Conservation (phyloP, 2,797 vertebrate species). For the Megaceryle alcyon region DNA sequence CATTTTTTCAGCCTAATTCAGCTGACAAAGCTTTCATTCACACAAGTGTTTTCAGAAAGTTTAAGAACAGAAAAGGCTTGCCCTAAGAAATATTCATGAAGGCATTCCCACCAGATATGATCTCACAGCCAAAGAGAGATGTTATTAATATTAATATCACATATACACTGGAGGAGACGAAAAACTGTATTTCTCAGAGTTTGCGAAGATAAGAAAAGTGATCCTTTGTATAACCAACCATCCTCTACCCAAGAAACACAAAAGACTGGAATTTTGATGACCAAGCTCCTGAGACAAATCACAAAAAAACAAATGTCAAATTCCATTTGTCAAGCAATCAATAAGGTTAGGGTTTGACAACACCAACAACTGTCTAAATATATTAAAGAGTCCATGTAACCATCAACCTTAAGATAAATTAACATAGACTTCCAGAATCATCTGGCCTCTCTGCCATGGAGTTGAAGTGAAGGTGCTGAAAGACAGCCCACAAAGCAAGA, state of each 20-base stretch:
- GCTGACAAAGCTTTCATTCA: background rate
- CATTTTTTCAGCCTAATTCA: background rate
- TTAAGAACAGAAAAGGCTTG: background rate
- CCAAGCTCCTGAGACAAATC: background rate
- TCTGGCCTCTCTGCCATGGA: background rate
- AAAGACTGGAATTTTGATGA: background rate
- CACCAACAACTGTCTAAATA: constrained; percentile 26
- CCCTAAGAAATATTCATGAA: background rate
- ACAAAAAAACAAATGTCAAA: background rate
- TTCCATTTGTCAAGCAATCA: background rate
- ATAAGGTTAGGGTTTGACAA: constrained; percentile 30
- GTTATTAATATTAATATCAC: background rate
- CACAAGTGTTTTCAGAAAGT: background rate
- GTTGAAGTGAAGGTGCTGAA: background rate
- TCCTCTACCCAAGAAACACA: background rate
- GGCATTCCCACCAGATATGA: background rate
- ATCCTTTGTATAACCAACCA: background rate
- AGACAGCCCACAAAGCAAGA: background rate
- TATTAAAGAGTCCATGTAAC: constrained; percentile 1
- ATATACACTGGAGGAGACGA: background rate
- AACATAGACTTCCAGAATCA: background rate
- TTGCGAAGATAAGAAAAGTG: background rate
- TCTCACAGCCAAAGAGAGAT: background rate
- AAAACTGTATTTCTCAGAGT: background rate
- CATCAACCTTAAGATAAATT: constrained; percentile 27